Evolutionary conservation across 2,888 invertebrate species (phyloP), one percentile per base, ranked within the genome.

Genomic region (Gari tellinella): DNA sequence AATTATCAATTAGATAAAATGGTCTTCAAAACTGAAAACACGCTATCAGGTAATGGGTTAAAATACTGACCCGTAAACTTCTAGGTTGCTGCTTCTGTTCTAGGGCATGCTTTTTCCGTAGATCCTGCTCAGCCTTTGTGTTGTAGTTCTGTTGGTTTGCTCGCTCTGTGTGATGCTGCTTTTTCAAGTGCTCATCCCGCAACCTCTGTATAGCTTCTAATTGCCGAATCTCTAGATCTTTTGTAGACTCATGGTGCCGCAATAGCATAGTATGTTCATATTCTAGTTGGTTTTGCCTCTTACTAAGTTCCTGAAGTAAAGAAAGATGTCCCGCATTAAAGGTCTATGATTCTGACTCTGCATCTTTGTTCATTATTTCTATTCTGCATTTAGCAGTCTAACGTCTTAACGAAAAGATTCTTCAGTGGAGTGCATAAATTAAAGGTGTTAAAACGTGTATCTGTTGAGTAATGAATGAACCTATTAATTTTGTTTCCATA

Each of bases 21-120:
- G n/a, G n/a, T n/a, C n/a, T n/a, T n/a, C n/a, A n/a, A n/a, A n/a
- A n/a, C n/a, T n/a, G n/a, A n/a, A n/a, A n/a, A n/a, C n/a, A n/a
- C n/a, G n/a, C n/a, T n/a, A n/a, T n/a, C n/a, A n/a, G n/a, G n/a
- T n/a, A 7, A 31, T 31, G 31, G 10, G 31, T 43, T 43, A 17
- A 43, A 52, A 26, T 7, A 43, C 77, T 57, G 92, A 97, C 97
- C 94, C 98, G 98, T 87, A 99, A 95, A 93, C 99, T 98, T 93
- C 99, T 98, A 65, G 99, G 99, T 93, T 99, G 99, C 92, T 99
- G 99, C 91, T 99, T 97, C 86, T 98, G 94, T 93, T 99, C 98
- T 84, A 98, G 93, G 65, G 98, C 97, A 93, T 99, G 99, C 90
- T 98, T 98, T 93, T 99, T 99, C 86, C 96, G 94, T 89, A 99